Conservation (phyloP, 2,113 vertebrate species). For the Dolichallabes microphthalmus region DNA sequence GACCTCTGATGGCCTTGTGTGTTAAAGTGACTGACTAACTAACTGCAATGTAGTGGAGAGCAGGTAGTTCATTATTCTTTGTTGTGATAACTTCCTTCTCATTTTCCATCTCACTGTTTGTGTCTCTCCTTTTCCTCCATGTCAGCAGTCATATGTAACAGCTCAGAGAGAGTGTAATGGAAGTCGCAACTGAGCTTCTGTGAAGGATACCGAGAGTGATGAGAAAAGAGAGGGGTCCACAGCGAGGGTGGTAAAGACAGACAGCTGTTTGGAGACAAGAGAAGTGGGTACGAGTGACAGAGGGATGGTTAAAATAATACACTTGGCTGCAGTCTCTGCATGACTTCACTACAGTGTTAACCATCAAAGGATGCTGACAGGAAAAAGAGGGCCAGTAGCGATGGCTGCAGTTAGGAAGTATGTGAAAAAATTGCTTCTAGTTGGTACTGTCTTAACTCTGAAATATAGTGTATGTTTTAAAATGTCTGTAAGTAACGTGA, state of each 20-base stretch:
- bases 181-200: slow-evolving; percentile 44
- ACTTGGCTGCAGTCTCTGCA: slow-evolving; percentile 23
- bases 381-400: neutral
- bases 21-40: neutral
- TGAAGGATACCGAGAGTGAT: slow-evolving; percentile 9
- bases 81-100: slow-evolving; percentile 5
- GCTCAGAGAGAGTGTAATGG: slow-evolving; percentile 30
- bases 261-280: slow-evolving; percentile 12
- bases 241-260: slow-evolving; percentile 23
- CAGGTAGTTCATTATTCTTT: slow-evolving; percentile 24
- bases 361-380: slow-evolving; percentile 49
- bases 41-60: slow-evolving; percentile 7
- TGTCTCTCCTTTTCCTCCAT: slow-evolving; percentile 10
- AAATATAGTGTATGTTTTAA: slow-evolving; percentile 31
- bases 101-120: neutral
- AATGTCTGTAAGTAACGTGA: slow-evolving; percentile 10
- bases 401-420: neutral
- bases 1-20: slow-evolving; percentile 9
- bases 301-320: neutral
- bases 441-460: neutral
- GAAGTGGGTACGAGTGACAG: neutral
- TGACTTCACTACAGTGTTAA: slow-evolving; percentile 50
- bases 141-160: slow-evolving; percentile 46
- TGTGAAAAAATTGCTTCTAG: slow-evolving; percentile 2
- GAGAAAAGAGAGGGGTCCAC: neutral